Base-by-base conservation (phyloP, 2,113 vertebrate genomes). In the Notarius quadriscutis region DNA sequence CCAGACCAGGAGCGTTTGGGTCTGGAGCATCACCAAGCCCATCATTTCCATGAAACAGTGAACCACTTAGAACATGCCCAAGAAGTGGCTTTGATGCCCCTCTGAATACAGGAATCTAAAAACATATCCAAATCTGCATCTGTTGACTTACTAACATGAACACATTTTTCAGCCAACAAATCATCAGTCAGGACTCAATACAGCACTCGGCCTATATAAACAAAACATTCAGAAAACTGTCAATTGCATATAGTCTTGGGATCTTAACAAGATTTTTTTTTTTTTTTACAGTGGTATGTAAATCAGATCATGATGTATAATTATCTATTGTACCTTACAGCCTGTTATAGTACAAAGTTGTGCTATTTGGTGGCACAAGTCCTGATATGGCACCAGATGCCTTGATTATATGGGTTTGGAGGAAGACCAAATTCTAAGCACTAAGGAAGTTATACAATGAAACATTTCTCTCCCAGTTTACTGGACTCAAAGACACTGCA, bases 21-120 rank as follows among this genome's bases (percentile, higher is more conserved):
- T 96, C 95, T 1, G 94, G 95, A 41, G 87, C 91, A 10, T 96
- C 95, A 41, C 95, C 95, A 48, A 96, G 89, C 17, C 95, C 95
- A 85, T 96, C 94, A 86, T 86, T 20, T 1, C 96, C 95, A 25
- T 96, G 95, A 86, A 94, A 96, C 4, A 88, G 6, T 53, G 83
- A 85, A 0, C 89, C 90, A n/a, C 3, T 5, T 0, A 93, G 27
- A 7, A 18, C 22, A 5, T 93, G 81, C 10, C 92, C 94, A 1
- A 96, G 91, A 74, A 95, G 84, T 0, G 95, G 84, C 71, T 79
- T 93, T 22, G 86, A 85, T 5, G 94, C 93, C 3, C 95, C 94
- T 83, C 88, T 88, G 90, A 95, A 96, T 30, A 95, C 95, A 60
- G 95, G 95, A 89, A 96, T 94, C 96, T 87, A 5, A 81, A 72